Base-by-base conservation (phyloP, 1,140 invertebrate genomes). In the Thereuonema tuberculata region DNA sequence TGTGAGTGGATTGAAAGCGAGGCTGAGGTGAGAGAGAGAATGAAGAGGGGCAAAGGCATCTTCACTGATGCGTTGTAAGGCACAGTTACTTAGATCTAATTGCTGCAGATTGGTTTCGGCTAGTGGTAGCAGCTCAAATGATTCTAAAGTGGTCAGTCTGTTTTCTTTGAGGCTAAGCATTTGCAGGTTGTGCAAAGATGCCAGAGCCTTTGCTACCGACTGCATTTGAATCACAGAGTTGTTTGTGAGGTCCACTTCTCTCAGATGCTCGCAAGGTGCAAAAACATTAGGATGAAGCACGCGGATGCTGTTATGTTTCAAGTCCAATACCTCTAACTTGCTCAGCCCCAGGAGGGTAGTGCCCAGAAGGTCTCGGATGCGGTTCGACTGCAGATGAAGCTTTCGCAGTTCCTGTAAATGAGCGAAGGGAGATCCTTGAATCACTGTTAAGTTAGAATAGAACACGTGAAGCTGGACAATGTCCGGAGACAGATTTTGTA, bases 151-250 rank as follows among this genome's bases (percentile, higher is more conserved):
- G 9, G 26, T 25, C n/a, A 62, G 53, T 29, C 72, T 72, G 65
- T 80, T 80, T 60, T 78, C 75, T 15, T 73, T 73, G 64, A 80
- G 67, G 64, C 78, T 76, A 1, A 80, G 67, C 5, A n/a, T 50
- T 50, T 37, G 31, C 17, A 37, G 17, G 5, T 9, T 9, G 17
- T 5, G 31, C 31, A 37, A 17, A 37, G 17, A 5, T 9, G 5
- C 17, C 31, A 37, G 17, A 37, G 31, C 31, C 17, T 17, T 5
- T 9, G 31, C 31, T 9, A 37, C 17, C 5, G 5, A 9, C 17
- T 37, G 31, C 31, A 37, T 37, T 5, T 5, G 17, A 9, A 37
- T 9, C 5, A 37, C 17, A 9, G 5, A 17, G 17, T 37, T 37
- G 5, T 17, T 17, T 9, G 31, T 17, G 5, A 37, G 31, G 5